A percentile compares a stretch with the other conserved stretches of the same genome.
Evolutionary conservation across 2,888 invertebrate genomes (phyloP).

Genomic region (Mesoligia furuncula): DNA sequence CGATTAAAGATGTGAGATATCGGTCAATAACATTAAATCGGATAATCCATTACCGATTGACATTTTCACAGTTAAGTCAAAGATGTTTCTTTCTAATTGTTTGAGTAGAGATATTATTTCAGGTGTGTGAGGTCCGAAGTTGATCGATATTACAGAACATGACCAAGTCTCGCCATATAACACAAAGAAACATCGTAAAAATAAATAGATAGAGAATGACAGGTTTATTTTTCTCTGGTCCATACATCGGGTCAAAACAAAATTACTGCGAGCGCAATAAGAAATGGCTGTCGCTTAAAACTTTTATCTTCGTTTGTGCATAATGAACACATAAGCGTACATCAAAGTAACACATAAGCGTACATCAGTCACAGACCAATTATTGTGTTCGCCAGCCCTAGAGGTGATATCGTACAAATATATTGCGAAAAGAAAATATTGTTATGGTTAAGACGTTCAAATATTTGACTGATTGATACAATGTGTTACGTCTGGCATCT

Average conservation of each 20-base stretch:
- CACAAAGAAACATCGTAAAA: slow-evolving; percentile 55
- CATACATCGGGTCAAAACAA: slow-evolving; percentile 74
- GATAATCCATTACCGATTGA: slow-evolving; percentile 78
- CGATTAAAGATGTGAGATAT: slow-evolving; percentile 79
- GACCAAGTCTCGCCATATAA: slow-evolving; percentile 31
- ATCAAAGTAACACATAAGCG: slow-evolving; percentile 75
- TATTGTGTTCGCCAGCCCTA: slow-evolving; percentile 72
- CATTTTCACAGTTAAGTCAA: slow-evolving; percentile 70
- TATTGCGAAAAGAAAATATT: slow-evolving; percentile 83
- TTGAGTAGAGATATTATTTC: slow-evolving; percentile 57
- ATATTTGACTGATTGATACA: slow-evolving; percentile 82
- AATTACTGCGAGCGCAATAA: slow-evolving; percentile 66
- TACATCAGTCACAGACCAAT: slow-evolving; percentile 79
- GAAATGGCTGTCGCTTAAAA: slow-evolving; percentile 80
- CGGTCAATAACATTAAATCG: slow-evolving; percentile 78
- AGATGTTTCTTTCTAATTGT: slow-evolving; percentile 68
- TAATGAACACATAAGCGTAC: slow-evolving; percentile 77
- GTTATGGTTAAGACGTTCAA: slow-evolving; percentile 77
- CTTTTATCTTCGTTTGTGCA: slow-evolving; percentile 81
- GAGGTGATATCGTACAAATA: slow-evolving; percentile 80
- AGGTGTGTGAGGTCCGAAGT: slow-evolving; percentile 61
- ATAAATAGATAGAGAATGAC: slow-evolving; percentile 68
- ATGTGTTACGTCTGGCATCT: slow-evolving; percentile 79
- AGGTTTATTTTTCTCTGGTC: slow-evolving; percentile 71
- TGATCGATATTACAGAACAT: slow-evolving; percentile 54